phyloP scores from a whole-genome alignment of 92 coral and sea anemone species.

The Siderastrea siderea region DNA sequence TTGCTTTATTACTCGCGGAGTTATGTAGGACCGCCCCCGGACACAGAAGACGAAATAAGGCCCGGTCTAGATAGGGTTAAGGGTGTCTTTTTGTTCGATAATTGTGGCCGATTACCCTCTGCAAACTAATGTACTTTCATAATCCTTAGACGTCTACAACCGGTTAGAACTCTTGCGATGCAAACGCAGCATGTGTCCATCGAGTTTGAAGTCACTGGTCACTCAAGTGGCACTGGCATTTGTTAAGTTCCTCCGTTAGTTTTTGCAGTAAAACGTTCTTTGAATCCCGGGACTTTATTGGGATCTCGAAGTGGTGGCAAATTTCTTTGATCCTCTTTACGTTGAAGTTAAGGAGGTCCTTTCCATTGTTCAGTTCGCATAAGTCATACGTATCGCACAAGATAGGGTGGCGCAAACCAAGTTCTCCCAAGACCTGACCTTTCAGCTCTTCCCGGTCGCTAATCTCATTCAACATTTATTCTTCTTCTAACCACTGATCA shows the following conservation, averaged over 20 bases:
- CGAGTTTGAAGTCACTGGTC: too few relatives aligned
- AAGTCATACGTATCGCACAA: constrained; percentile 10
- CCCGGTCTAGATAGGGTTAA: too few relatives aligned
- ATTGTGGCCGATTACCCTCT: too few relatives aligned
- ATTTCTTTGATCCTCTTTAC: constrained; percentile 41
- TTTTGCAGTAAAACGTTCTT: constrained; percentile 23
- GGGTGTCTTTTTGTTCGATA: too few relatives aligned
- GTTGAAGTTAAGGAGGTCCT: constrained; percentile 28
- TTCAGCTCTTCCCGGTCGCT: constrained; percentile 14
- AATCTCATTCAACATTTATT: constrained; percentile 14
- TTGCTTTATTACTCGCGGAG: too few relatives aligned
- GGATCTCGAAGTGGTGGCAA: constrained; percentile 27
- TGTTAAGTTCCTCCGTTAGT: constrained; percentile 6
- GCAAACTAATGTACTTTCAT: too few relatives aligned
- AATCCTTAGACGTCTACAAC: too few relatives aligned
- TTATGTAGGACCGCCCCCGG: too few relatives aligned
- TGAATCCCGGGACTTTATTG: constrained; percentile 29
- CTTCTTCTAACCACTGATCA: constrained; percentile 37
- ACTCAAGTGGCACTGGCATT: neutral
- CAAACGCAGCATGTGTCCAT: too few relatives aligned
- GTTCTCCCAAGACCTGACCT: neutral
- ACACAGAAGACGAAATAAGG: too few relatives aligned
- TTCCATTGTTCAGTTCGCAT: constrained; percentile 5
- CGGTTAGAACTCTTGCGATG: too few relatives aligned
- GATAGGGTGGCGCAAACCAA: constrained; percentile 11